Evolutionary conservation across 1,140 invertebrate species (phyloP).

Genomic region (Drosophila melanica): DNA sequence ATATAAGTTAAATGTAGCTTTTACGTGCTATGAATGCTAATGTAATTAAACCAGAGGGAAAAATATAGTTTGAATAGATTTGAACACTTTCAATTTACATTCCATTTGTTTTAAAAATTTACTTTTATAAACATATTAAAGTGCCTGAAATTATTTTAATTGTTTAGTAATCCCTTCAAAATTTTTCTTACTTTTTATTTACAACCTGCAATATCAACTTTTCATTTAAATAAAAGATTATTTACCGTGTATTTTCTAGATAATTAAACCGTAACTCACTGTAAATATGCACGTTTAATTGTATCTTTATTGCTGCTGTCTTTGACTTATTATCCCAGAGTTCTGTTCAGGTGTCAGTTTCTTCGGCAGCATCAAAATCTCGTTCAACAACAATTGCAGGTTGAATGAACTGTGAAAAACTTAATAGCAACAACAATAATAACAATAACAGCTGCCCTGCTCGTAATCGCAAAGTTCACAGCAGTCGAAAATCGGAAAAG

Average conservation of each 20-base stretch:
- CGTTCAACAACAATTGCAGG: slow-evolving; percentile 49
- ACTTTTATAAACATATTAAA: no score
- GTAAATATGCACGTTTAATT: not conserved
- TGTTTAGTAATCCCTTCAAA: no score
- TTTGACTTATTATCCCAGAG: not conserved
- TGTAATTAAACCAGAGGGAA: no score
- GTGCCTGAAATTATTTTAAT: no score
- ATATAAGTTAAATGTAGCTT: no score
- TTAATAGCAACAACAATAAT: slow-evolving; percentile 14
- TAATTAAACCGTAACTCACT: slow-evolving; percentile 7
- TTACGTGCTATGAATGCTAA: no score
- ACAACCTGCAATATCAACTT: no score
- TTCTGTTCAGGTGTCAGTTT: slow-evolving; percentile 37
- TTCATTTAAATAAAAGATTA: no score
- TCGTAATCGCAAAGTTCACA: slow-evolving; percentile 30
- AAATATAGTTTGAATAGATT: no score
- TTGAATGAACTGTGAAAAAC: slow-evolving; percentile 61
- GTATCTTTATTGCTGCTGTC: not conserved
- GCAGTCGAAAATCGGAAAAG: slow-evolving; percentile 11
- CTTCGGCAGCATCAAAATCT: slow-evolving; percentile 18
- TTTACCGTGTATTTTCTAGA: not conserved
- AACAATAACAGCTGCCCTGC: slow-evolving; percentile 30
- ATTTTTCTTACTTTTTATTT: no score
- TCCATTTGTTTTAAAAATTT: no score
- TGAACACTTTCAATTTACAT: no score